Conservation (phyloP, 35 echinoderm and acorn worm species). For the Apostichopus parvimensis region DNA sequence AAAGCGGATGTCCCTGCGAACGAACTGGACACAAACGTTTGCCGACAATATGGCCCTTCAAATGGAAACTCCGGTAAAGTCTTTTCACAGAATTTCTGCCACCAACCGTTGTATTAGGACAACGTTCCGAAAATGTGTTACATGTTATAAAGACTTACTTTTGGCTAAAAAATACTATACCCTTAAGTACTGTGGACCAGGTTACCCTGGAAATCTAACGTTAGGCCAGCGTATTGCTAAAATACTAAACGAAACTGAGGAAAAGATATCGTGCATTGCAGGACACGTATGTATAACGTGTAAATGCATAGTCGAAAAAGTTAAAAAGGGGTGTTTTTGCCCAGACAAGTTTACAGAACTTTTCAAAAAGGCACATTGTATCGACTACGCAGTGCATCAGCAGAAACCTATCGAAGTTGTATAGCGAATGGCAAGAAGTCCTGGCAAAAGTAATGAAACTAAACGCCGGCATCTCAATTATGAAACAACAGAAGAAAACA, state of each 20-base stretch:
- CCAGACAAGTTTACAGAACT: neutral
- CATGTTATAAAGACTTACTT: neutral
- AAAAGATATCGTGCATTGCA: neutral
- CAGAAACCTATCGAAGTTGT: neutral
- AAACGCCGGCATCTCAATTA: slow-evolving; percentile 21
- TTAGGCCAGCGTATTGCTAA: neutral
- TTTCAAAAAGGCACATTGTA: neutral
- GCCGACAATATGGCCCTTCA: too few relatives aligned
- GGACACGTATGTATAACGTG: neutral
- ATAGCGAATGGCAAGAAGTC: slow-evolving; percentile 8
- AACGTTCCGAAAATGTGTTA: slow-evolving; percentile 7
- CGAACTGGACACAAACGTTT: too few relatives aligned
- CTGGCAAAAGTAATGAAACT: neutral
- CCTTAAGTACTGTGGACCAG: neutral
- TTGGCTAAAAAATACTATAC: slow-evolving; percentile 23
- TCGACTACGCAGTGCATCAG: neutral
- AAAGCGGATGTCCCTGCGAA: too few relatives aligned
- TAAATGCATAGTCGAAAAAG: neutral
- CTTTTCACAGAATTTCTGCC: neutral
- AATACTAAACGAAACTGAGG: neutral
- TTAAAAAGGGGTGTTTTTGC: neutral
- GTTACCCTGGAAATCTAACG: neutral
- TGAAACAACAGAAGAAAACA: slow-evolving; percentile 8
- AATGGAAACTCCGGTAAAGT: slow-evolving; percentile 15
- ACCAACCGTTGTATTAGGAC: neutral